These are phyloP conservation scores for Cosmia trapezina DNA, from an alignment of 2,888 invertebrate species.

Conservation along the genomic window DNA sequence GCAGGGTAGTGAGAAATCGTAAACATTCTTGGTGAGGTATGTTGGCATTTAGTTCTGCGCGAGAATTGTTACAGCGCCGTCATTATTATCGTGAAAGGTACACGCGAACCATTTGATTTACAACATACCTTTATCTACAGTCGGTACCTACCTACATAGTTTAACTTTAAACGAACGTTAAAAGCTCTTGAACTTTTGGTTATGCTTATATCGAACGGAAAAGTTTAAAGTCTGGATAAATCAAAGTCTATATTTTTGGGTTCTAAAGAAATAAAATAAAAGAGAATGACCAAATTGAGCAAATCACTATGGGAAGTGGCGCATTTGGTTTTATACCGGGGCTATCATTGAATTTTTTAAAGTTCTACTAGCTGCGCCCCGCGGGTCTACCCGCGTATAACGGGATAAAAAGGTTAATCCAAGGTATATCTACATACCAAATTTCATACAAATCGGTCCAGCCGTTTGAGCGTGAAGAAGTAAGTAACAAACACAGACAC, in stretches of 20 bases:
- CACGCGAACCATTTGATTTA: constrained; percentile 54
- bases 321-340: no score
- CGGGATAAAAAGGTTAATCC: no score
- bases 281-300: no score
- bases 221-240: not conserved
- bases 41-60: constrained; percentile 34
- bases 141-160: not conserved
- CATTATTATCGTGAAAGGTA: constrained; percentile 15
- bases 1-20: not conserved
- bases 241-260: not conserved
- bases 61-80: constrained; percentile 4
- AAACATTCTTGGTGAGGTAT: constrained; percentile 2
- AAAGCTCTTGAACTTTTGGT: not conserved
- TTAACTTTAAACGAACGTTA: constrained; percentile 8
- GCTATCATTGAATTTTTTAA: no score
- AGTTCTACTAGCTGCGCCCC: no score
- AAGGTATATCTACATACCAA: no score
- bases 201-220: not conserved
- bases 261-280: no score
- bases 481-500: no score
- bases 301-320: no score
- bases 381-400: no score
- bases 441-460: no score
- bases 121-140: constrained; percentile 12
- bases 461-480: no score